Percentiles rank a stretch among this genome's conserved stretches.
Evolutionary conservation across 2,888 invertebrate genomes (phyloP).

Genomic region (Aphidoletes aphidimyza): DNA sequence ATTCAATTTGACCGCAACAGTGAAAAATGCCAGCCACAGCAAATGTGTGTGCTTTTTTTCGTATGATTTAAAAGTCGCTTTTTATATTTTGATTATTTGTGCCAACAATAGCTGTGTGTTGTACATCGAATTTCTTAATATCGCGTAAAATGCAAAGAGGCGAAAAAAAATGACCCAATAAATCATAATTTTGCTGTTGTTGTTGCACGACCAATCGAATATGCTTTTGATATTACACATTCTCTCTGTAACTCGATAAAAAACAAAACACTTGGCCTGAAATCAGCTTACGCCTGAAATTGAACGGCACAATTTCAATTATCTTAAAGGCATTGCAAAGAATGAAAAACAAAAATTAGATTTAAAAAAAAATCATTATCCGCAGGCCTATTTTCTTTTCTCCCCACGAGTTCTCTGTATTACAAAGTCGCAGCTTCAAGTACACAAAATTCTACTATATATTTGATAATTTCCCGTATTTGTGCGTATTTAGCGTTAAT

Average conservation of each 20-base stretch:
- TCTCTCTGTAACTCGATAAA: not conserved
- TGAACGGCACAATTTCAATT: not conserved
- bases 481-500: not conserved
- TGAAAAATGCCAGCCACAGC: not conserved
- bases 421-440: too few relatives aligned
- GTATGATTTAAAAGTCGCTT: not conserved
- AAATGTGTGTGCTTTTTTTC: conserved; percentile 2
- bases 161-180: conserved; percentile 14
- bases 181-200: not conserved
- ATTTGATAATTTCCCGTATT: not conserved
- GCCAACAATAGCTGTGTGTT: not conserved
- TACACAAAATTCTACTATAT: too few relatives aligned
- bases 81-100: not conserved
- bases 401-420: too few relatives aligned
- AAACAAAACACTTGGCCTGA: not conserved
- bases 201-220: not conserved
- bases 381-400: not conserved
- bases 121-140: not conserved
- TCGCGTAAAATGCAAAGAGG: not conserved
- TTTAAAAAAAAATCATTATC: not conserved
- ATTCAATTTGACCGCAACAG: not conserved
- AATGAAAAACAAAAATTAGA: too few relatives aligned
- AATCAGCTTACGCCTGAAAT: not conserved
- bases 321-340: not conserved
- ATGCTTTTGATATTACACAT: not conserved